Evolutionary conservation across 2,113 vertebrate species (phyloP), one percentile per base, ranked within the genome.

Genomic region (Fregata magnificens): DNA sequence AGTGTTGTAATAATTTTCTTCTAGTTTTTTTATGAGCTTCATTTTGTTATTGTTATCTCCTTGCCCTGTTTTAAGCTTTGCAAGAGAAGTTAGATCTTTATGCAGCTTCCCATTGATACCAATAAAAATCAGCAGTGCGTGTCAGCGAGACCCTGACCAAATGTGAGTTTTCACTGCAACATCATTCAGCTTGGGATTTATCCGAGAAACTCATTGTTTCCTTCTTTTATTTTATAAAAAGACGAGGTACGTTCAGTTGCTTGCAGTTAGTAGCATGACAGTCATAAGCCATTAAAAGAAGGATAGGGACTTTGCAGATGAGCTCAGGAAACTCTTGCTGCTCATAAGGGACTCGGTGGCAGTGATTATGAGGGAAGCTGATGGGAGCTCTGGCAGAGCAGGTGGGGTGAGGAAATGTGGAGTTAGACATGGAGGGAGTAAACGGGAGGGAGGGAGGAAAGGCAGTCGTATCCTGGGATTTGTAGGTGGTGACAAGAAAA

Each of bases 401-500:
- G 88, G 66, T 81, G 58, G 77, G 40, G 31, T 79, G 93, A 84
- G 73, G 73, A 95, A 91, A 95, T 76, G 44, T 42, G 42, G 40
- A 82, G 28, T 63, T 84, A 71, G 45, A 72, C 18, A 11, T 47
- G 47, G 67, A 90, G 22, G 59, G 63, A 76, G n/a, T 83, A 78
- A 92, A 88, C 5, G 32, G 40, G 50, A 53, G 26, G 50, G 22
- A 50, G 49, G 49, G 34, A 82, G 77, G 42, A 81, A 74, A 90
- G 38, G 44, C 88, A 89, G 86, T 59, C 19, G 3, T 80, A 93
- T 90, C 77, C 82, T 82, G 83, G 93, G 81, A 93, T 95, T 95
- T 94, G 91, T 88, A 95, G 91, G 91, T 94, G 94, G 81, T 96
- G 96, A 95, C 81, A 92, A 82, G 92, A 69, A 96, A 92, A 80